A percentile compares a stretch with the other conserved stretches of the same genome.
phyloP scores from a whole-genome alignment of 2,797 vertebrate species.

The Acropternis orthonyx region DNA sequence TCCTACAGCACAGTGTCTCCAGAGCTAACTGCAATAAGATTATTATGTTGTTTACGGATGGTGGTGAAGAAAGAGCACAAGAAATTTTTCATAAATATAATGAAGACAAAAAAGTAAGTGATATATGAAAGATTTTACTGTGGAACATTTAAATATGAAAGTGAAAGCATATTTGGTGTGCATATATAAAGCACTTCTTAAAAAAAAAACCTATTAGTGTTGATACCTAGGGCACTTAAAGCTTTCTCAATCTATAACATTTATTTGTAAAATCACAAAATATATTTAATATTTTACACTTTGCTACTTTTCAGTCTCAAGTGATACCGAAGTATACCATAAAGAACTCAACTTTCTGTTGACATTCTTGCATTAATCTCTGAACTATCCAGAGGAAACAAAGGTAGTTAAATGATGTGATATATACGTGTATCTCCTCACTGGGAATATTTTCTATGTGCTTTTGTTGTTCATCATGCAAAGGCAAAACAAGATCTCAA shows the following conservation, averaged over 20 bases:
- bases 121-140: background rate
- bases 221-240: background rate
- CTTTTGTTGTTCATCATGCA: background rate
- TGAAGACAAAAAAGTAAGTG: conserved; percentile 89
- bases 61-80: conserved; percentile 94
- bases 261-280: background rate
- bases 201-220: accelerated
- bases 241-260: background rate
- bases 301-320: background rate
- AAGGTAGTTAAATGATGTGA: background rate
- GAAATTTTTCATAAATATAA: conserved; percentile 93
- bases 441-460: background rate
- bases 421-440: background rate
- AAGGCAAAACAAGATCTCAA: background rate
- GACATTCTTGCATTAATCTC: background rate
- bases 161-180: background rate
- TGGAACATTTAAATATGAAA: background rate
- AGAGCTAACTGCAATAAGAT: conserved; percentile 99
- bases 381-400: background rate
- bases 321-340: background rate
- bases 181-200: background rate
- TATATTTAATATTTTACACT: background rate
- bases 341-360: background rate
- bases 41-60: conserved; percentile 98
- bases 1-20: conserved; percentile 82